Evolutionary conservation across 2,113 vertebrate species (phyloP).

Genomic region (Leptobrachium ailaonicum): DNA sequence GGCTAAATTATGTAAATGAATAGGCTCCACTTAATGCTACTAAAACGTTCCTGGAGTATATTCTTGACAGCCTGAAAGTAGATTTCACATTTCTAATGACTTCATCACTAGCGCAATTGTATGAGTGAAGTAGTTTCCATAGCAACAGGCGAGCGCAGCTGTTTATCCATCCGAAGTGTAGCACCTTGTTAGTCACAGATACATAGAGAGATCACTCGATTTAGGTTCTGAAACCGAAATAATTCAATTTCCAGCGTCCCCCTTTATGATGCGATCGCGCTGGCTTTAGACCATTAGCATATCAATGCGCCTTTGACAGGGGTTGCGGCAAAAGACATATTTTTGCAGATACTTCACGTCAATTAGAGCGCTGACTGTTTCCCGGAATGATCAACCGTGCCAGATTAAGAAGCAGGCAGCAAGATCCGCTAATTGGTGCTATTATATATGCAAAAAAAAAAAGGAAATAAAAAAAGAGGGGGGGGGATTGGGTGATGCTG

Average conservation of each 20-base stretch:
- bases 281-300: conserved; percentile 81
- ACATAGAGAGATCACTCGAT: conserved; percentile 81
- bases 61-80: conserved; percentile 80
- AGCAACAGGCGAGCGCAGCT: conserved; percentile 73
- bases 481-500: conserved; percentile 66
- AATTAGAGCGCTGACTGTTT: conserved; percentile 82
- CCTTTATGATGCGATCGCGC: conserved; percentile 80
- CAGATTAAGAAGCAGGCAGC: conserved; percentile 79
- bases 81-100: conserved; percentile 79
- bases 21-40: conserved; percentile 69
- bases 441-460: conserved; percentile 67
- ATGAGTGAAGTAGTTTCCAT: conserved; percentile 80
- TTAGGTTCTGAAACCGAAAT: conserved; percentile 80
- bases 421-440: conserved; percentile 84
- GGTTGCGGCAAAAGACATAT: conserved; percentile 80
- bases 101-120: conserved; percentile 79
- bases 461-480: too few relatives aligned
- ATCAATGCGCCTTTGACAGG: conserved; percentile 83
- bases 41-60: conserved; percentile 80
- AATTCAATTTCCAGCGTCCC: conserved; percentile 82
- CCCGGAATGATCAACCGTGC: conserved; percentile 82
- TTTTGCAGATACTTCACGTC: conserved; percentile 81
- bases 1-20: conserved; percentile 79
- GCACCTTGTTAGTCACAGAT: conserved; percentile 78
- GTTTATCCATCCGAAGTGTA: conserved; percentile 78